Evolutionary conservation across 2,797 vertebrate genomes (phyloP), one percentile per base, ranked within the genome.

Genomic region (Coreius guichenoti): DNA sequence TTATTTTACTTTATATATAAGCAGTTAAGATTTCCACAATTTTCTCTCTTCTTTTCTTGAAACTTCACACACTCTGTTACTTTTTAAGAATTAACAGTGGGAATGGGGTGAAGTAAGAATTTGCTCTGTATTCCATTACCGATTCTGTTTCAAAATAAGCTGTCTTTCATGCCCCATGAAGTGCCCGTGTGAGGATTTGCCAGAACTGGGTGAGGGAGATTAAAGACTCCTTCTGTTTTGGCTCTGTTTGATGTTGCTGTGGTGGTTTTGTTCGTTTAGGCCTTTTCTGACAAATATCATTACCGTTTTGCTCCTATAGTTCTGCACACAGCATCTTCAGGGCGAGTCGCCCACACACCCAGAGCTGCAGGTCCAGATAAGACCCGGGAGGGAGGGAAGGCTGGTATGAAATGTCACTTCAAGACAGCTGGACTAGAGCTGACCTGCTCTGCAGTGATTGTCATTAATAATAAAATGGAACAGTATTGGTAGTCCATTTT

Each of bases 321-420:
- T 87, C 80, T 68, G 29, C 45, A 29, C 67, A 13, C 82, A 84
- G 77, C 83, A 63, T 89, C 77, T 89, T 19, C 31, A 61, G 65
- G 86, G 88, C 8, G 43, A 74, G 82, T 85, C 61, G 86, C 87
- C 73, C 65, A 29, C 54, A 77, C 6, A 76, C 47, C 67, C 87
- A 77, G 77, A 70, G 75, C 89, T 90, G 88, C 90, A 87, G 83
- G 81, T 80, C 78, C 79, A 87, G 90, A 91, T 92, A 91, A 92
- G 88, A 80, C 82, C 83, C 29, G 51, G 65, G 39, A 86, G 80
- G 70, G 14, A 33, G 29, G 12, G 26, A 69, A 77, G 45, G 47
- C 68, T 49, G 26, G 11, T 21, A 29, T 75, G 49, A 43, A 65
- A 69, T 61, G 69, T 31, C 29, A 63, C 21, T 21, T 16, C 11